Conservation (phyloP, 2,113 vertebrate genomes). For the Panthera uncia region DNA sequence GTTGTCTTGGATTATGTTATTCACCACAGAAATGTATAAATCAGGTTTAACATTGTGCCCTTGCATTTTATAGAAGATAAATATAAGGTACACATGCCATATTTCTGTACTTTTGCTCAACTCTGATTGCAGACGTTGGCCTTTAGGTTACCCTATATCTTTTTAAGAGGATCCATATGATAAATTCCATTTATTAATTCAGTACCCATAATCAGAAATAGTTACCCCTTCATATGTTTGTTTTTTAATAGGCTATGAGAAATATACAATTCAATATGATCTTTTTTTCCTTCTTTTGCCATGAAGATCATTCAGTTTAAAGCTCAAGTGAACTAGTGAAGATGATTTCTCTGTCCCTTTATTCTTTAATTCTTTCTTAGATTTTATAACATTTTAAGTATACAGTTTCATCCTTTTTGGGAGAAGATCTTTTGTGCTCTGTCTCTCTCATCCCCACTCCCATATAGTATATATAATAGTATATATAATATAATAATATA, state of each 20-base stretch:
- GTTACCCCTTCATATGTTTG: not conserved
- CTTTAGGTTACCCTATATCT: not conserved
- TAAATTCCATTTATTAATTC: slow-evolving; percentile 23
- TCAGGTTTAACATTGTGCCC: not conserved
- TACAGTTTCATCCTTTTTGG: not conserved
- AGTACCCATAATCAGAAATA: not conserved
- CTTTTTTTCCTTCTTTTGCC: not conserved
- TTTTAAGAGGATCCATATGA: not conserved
- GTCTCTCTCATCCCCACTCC: not conserved
- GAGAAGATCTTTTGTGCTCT: not conserved
- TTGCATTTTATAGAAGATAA: not conserved
- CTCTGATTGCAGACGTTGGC: not conserved
- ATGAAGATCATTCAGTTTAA: not conserved
- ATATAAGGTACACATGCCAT: not conserved
- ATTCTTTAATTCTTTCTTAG: not conserved
- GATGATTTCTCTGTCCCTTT: not conserved
- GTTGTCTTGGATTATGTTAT: not conserved
- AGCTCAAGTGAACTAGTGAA: not conserved
- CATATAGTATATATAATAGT: not conserved
- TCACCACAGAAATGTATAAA: not conserved
- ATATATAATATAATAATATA: not conserved
- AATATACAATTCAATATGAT: not conserved
- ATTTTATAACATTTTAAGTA: not conserved
- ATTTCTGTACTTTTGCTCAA: not conserved
- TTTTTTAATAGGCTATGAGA: not conserved